phyloP scores from a whole-genome alignment of 2,797 vertebrate genomes.

The Neomorphus geoffroyi region DNA sequence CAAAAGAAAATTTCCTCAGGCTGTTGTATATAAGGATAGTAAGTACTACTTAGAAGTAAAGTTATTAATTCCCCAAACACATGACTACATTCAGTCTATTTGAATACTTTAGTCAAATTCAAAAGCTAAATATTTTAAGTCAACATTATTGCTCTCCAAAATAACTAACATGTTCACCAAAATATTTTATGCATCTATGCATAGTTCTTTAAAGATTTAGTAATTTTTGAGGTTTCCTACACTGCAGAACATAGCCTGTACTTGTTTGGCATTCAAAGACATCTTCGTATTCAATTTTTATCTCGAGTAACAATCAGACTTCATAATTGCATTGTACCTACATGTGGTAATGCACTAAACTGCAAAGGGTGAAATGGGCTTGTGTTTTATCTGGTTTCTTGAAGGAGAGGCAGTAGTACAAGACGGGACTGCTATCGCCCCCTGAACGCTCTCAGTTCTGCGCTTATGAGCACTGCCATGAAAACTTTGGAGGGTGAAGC shows the following conservation, averaged over 20 bases:
- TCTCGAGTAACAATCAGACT: background rate
- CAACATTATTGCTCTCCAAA: background rate
- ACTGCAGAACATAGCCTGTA: background rate
- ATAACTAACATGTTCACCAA: background rate
- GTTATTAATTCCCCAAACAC: slow-evolving; percentile 1
- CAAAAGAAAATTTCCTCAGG: slow-evolving; percentile 14
- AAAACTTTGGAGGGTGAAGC: background rate
- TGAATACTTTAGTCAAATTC: background rate
- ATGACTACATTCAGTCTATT: background rate
- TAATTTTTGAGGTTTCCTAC: background rate
- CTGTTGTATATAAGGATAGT: slow-evolving; percentile 15
- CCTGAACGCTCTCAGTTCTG: background rate
- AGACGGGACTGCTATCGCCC: background rate
- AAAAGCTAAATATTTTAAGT: slow-evolving; percentile 28
- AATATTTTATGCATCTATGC: background rate
- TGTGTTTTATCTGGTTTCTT: background rate
- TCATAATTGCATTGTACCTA: background rate
- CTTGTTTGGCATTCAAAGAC: background rate
- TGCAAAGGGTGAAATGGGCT: background rate
- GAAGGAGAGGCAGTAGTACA: background rate
- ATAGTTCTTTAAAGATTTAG: background rate
- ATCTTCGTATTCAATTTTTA: background rate
- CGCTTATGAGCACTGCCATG: background rate
- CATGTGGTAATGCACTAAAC: background rate
- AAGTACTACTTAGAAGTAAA: slow-evolving; percentile 11